phyloP scores from a whole-genome alignment of 2,113 vertebrate genomes.

The Sakesphorus luctuosus region DNA sequence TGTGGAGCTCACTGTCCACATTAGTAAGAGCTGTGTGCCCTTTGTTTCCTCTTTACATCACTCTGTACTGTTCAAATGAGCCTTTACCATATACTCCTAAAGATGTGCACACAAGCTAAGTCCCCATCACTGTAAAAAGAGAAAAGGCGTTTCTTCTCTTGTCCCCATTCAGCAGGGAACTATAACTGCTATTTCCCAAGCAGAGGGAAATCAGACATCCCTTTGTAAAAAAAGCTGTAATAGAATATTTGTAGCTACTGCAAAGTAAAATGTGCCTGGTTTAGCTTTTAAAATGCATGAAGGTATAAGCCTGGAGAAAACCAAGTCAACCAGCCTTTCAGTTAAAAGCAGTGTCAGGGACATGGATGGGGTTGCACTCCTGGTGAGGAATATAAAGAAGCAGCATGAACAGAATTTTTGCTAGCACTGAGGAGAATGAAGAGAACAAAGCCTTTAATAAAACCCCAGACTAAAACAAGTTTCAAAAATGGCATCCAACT shows the following conservation, averaged over 20 bases:
- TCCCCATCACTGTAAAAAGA: background rate
- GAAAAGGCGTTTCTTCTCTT: background rate
- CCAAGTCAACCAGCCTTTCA: background rate
- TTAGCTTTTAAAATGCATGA: background rate
- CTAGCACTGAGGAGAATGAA: background rate
- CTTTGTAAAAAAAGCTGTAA: background rate
- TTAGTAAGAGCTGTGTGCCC: background rate
- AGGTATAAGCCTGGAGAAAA: background rate
- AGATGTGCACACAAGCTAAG: background rate
- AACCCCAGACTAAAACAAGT: background rate
- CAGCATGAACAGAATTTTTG: background rate
- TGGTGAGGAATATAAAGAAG: background rate
- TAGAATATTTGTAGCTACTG: background rate
- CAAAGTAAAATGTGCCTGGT: background rate
- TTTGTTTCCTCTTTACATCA: background rate
- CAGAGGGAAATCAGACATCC: background rate
- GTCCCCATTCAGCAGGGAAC: background rate
- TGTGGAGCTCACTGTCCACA: background rate
- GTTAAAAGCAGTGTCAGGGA: background rate
- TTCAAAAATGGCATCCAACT: background rate
- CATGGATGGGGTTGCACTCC: rapidly evolving
- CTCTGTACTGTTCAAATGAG: background rate
- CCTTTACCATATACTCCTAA: background rate
- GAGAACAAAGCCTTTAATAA: background rate
- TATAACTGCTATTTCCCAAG: background rate